phyloP scores from a whole-genome alignment of 23 tunicate genomes.

The Botrylloides violaceus region DNA sequence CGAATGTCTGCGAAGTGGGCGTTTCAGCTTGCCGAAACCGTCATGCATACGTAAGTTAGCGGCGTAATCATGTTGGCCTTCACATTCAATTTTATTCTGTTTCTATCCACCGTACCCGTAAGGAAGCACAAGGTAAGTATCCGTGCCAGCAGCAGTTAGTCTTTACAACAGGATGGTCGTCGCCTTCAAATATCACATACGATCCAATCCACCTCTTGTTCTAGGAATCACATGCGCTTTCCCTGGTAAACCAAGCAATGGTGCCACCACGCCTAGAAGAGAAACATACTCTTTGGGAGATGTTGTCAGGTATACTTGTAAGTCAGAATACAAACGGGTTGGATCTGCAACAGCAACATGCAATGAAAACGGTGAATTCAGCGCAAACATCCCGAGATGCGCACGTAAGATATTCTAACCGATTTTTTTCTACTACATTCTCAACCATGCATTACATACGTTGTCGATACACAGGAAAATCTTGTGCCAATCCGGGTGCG shows the following conservation, averaged over 20 bases:
- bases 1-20: conserved; percentile 10
- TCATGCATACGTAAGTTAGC: conserved; percentile 21
- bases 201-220: background rate
- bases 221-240: conserved; percentile 4
- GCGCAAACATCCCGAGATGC: conserved; percentile 12
- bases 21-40: conserved; percentile 19
- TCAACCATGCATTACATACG: too few relatives aligned
- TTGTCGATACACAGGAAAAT: background rate
- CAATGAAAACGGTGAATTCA: conserved; percentile 13
- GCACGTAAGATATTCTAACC: conserved; percentile 2
- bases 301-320: background rate
- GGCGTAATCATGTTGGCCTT: too few relatives aligned
- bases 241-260: conserved; percentile 7
- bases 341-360: conserved; percentile 13
- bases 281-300: conserved; percentile 7
- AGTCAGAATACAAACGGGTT: conserved; percentile 6
- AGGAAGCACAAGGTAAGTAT: too few relatives aligned
- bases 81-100: too few relatives aligned
- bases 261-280: background rate
- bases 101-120: too few relatives aligned
- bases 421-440: too few relatives aligned
- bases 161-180: too few relatives aligned
- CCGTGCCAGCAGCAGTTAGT: too few relatives aligned
- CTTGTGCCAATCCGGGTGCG: conserved; percentile 10
- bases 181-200: too few relatives aligned